Percentiles rank a stretch among this genome's conserved stretches.
phyloP scores from a whole-genome alignment of 2,797 vertebrate genomes.

The Steatocranus sp. region DNA sequence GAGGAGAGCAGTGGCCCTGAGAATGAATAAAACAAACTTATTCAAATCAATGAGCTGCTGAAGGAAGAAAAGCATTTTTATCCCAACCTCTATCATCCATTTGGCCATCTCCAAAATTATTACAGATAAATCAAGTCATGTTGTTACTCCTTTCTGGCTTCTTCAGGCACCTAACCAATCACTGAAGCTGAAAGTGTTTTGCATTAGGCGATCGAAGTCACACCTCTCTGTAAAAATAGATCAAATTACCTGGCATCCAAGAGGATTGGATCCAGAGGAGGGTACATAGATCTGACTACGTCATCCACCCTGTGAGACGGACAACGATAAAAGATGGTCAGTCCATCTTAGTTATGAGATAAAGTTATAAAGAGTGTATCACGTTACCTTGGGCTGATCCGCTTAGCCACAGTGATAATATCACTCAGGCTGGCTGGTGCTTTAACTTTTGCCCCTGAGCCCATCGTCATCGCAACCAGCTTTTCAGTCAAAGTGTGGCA shows the following conservation, averaged over 20 bases:
- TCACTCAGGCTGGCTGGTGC: constrained; percentile 89
- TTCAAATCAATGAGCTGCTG: background rate
- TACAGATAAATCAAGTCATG: background rate
- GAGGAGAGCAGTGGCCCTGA: constrained; percentile 88
- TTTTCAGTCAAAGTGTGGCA: constrained; percentile 96
- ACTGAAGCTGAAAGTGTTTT: background rate
- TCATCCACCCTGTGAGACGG: constrained; percentile 85
- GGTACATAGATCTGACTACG: constrained; percentile 95
- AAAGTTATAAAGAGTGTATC: background rate
- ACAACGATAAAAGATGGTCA: background rate
- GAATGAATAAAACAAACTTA: background rate
- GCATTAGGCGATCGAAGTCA: background rate
- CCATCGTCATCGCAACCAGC: constrained; percentile 96
- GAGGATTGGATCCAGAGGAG: constrained; percentile 92
- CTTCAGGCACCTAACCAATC: background rate
- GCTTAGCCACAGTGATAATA: constrained; percentile 93
- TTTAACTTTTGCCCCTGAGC: constrained; percentile 92
- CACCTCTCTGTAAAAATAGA: background rate
- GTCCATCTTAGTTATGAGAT: background rate
- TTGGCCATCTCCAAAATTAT: background rate
- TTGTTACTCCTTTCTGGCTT: background rate
- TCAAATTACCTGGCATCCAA: constrained; percentile 88
- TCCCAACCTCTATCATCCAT: background rate
- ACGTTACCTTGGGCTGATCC: constrained; percentile 91
- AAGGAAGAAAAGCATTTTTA: background rate